Evolutionary conservation across 2,113 vertebrate species (phyloP), one percentile per base, ranked within the genome.

Genomic region (Aleadryas rufinucha): DNA sequence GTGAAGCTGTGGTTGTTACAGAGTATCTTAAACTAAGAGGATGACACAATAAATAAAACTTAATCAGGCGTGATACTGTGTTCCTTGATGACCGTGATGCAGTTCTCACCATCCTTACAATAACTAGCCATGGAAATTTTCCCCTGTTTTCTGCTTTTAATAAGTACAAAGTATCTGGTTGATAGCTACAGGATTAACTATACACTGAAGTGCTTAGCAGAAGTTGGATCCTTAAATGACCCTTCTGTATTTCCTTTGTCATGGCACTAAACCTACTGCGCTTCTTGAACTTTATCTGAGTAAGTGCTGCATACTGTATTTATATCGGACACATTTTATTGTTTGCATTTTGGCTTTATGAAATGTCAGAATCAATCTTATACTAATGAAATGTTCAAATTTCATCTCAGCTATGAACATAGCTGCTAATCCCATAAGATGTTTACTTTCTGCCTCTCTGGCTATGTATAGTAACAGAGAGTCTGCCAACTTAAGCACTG

Each of bases 311-410:
- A 75, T 90, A 85, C 96, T 78, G 78, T 93, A 95, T 95, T 97
- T 95, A 87, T 93, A 96, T 90, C 92, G 93, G 90, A 90, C 79
- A 74, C 69, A 84, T 81, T 90, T 90, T 90, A 95, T 91, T 97
- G 96, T 97, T 97, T 97, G 96, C 95, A 81, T 96, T 97, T 95
- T 88, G 96, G 95, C 94, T 97, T 95, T 96, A 72, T 52, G 95
- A 97, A 97, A 97, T 97, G 97, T 97, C 97, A 97, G 95, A 93
- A 94, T 91, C 96, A 96, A 83, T 95, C 95, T 95, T 96, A 90
- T 47, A 96, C 95, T 97, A 96, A 96, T 95, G 94, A 97, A 97
- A 95, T 95, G 89, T 95, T 94, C 97, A 96, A 94, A 95, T 97
- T 96, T 95, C 89, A 96, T 97, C 95, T 97, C 90, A 85, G 91